phyloP scores from a whole-genome alignment of 2,888 invertebrate species.

The Acrocyrtus sp. region DNA sequence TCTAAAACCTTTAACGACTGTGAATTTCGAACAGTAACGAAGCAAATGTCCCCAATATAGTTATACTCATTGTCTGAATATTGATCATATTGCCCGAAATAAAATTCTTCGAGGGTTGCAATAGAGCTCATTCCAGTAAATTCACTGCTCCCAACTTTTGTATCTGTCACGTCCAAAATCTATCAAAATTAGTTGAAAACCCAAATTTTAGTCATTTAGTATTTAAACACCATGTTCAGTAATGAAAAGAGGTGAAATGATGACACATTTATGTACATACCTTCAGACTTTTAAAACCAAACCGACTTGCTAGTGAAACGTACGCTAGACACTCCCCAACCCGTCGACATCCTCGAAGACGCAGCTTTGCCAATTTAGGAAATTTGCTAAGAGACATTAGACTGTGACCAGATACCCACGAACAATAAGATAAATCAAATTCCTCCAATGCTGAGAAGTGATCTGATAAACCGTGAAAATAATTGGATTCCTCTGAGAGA shows the following conservation, averaged over 20 bases:
- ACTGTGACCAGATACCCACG: conserved; percentile 59
- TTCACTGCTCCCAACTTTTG: conserved; percentile 57
- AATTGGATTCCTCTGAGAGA: conserved; percentile 52
- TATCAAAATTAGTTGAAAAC: conserved; percentile 30
- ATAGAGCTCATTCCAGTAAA: conserved; percentile 55
- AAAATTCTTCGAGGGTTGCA: conserved; percentile 59
- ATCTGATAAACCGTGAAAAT: conserved; percentile 54
- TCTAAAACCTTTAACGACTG: conserved; percentile 52
- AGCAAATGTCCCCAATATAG: conserved; percentile 53
- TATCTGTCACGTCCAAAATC: conserved; percentile 61
- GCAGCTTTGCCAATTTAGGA: conserved; percentile 45
- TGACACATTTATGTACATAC: conserved; percentile 41
- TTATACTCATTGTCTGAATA: conserved; percentile 41
- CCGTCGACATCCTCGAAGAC: conserved; percentile 57
- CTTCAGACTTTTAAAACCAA: conserved; percentile 60
- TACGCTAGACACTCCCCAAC: conserved; percentile 63
- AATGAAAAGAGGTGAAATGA: neutral
- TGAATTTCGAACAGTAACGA: conserved; percentile 46
- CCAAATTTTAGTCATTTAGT: no score
- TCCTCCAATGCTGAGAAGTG: conserved; percentile 54
- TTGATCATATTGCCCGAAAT: conserved; percentile 61
- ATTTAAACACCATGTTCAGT: neutral
- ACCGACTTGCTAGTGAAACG: conserved; percentile 56
- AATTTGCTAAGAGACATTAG: conserved; percentile 60
- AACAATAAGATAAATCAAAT: conserved; percentile 58